These are phyloP conservation scores for Trigoniulus corallinus DNA, from an alignment of 1,140 invertebrate genomes.

Conservation along the genomic window DNA sequence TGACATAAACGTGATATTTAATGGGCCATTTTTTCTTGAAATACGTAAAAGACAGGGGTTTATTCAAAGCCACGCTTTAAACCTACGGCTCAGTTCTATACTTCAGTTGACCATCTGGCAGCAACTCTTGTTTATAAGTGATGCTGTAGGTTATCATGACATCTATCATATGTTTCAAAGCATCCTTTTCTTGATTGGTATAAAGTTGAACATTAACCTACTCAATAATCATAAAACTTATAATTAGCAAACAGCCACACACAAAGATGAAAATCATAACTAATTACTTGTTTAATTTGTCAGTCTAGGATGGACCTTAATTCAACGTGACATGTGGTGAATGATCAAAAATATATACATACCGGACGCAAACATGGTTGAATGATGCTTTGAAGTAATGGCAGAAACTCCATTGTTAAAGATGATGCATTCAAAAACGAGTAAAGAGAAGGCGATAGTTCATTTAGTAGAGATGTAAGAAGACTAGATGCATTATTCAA, in stretches of 20 bases:
- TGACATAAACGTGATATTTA: too few species aligned
- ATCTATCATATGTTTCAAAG: conserved; percentile 50
- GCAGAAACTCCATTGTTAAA: conserved; percentile 51
- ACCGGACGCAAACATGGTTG: conserved; percentile 60
- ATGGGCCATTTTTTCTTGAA: too few species aligned
- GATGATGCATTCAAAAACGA: conserved; percentile 35
- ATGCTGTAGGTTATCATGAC: conserved; percentile 81
- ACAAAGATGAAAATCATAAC: background rate
- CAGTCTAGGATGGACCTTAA: too few species aligned
- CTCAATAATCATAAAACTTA: background rate
- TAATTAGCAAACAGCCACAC: background rate
- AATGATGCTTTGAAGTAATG: conserved; percentile 54
- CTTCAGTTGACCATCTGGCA: conserved; percentile 54
- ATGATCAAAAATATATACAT: conserved; percentile 15
- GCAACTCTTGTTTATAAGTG: conserved; percentile 62
- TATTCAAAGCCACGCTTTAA: too few species aligned
- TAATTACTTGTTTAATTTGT: background rate
- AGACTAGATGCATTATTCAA: conserved; percentile 28
- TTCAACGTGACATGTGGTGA: too few species aligned
- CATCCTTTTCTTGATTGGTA: conserved; percentile 51
- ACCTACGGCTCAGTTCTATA: conserved; percentile 69
- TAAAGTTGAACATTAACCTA: conserved; percentile 53
- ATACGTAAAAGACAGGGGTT: too few species aligned
- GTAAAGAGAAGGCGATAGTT: conserved; percentile 39
- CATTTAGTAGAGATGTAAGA: conserved; percentile 38